Evolutionary conservation across 2,888 invertebrate species (phyloP).

Genomic region (Aricia artaxerxes): DNA sequence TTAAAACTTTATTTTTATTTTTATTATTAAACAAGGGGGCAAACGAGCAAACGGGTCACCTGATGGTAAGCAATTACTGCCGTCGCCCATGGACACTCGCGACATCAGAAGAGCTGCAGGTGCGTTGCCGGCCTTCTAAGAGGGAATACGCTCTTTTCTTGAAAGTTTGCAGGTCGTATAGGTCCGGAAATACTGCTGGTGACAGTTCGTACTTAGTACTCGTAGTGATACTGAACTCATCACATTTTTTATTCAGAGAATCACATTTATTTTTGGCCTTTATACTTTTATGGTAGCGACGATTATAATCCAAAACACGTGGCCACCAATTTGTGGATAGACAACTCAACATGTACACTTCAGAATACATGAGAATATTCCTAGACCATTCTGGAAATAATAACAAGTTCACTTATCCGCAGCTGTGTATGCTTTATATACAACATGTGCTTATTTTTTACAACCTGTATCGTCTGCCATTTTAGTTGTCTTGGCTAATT

Average conservation of each 20-base stretch:
- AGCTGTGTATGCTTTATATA: slow-evolving; percentile 42
- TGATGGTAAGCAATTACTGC: too few relatives aligned
- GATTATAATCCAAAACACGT: slow-evolving; percentile 10
- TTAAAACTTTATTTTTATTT: background rate
- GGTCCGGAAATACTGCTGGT: too few relatives aligned
- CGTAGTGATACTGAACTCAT: background rate
- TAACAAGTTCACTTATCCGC: slow-evolving; percentile 28
- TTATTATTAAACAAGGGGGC: too few relatives aligned
- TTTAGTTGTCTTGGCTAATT: slow-evolving; percentile 60
- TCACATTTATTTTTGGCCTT: background rate
- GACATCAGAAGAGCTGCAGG: too few relatives aligned
- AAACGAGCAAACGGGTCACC: too few relatives aligned
- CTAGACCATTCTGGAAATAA: slow-evolving; percentile 17
- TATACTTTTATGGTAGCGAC: background rate
- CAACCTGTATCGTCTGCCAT: slow-evolving; percentile 60
- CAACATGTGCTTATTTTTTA: slow-evolving; percentile 53
- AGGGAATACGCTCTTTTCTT: too few relatives aligned
- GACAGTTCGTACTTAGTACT: too few relatives aligned
- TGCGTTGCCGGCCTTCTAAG: too few relatives aligned
- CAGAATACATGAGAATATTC: slow-evolving; percentile 28
- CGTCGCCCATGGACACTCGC: too few relatives aligned
- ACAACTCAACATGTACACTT: background rate
- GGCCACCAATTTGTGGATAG: background rate
- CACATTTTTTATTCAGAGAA: background rate
- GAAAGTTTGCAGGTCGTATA: too few relatives aligned